Base-by-base conservation (phyloP, 1,140 invertebrate species). In the Penaeus indicus region DNA sequence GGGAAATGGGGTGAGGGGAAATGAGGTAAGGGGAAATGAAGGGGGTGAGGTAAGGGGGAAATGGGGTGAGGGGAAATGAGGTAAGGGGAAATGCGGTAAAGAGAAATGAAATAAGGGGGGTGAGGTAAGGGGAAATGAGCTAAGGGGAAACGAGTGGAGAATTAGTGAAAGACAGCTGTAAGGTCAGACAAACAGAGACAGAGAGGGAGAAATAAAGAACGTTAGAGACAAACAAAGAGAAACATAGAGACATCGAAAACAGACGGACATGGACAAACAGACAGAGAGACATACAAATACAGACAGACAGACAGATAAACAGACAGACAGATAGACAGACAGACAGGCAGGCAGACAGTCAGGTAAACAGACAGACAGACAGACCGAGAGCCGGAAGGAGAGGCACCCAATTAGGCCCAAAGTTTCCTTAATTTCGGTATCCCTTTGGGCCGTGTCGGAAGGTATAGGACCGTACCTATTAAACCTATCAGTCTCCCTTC, bases 11-110 rank as follows among this genome's bases (percentile, higher is more conserved):
- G 27, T 8, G 38, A 79, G n/a, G 89, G 89, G 0, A 88, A n/a
- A n/a, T 88, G 85, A 90, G 89, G 89, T 90, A 5, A 83, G 85
- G 61, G 62, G 25, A 16, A 47, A n/a, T 5, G 27, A 63, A 19
- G n/a, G n/a, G n/a, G n/a, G n/a, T n/a, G 81, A 64, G 81, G 18
- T 61, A 32, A 5, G 22, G 61, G 21, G 81, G 62, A 16, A 47
- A 60, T 47, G 61, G 16, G 25, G n/a, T 54, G 54, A 61, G 54
- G 60, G 79, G 60, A 47, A 80, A 21, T 19, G 54, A 42, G 7
- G 19, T 38, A 60, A 54, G 22, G 19, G 42, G 32, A n/a, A 8
- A 60, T 3, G 5, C 5, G 47, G 13, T 13, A 0, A 3, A 47
- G 47, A n/a, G 16, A 25, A n/a, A n/a, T 2, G 25, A 54, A 22